Conservation (phyloP, 2,888 invertebrate genomes). For the Automeris io region DNA sequence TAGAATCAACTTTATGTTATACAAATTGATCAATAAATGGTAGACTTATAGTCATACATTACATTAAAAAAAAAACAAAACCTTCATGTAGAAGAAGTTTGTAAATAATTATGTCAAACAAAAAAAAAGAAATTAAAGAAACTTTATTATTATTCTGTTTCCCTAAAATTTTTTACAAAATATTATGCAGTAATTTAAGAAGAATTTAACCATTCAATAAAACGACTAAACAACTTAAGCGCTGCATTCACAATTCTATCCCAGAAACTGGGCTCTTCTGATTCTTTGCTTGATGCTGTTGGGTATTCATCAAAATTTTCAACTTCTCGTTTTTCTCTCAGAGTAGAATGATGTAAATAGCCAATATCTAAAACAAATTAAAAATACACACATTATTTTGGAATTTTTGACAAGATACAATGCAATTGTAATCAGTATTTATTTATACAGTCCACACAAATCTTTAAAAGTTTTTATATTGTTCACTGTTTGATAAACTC, state of each 20-base stretch:
- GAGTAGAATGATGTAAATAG: slow-evolving; percentile 18
- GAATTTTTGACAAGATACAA: no score
- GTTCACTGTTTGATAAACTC: no score
- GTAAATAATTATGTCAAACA: not conserved
- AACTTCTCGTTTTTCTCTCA: slow-evolving; percentile 46
- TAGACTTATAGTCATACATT: no score
- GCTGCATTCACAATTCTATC: slow-evolving; percentile 62
- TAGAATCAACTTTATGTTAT: no score
- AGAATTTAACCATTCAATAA: slow-evolving; percentile 67
- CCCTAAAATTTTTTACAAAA: not conserved
- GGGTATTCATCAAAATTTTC: slow-evolving; percentile 55
- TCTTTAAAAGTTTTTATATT: no score
- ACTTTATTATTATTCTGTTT: not conserved
- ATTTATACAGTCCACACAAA: no score
- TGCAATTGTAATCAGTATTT: no score
- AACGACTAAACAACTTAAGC: slow-evolving; percentile 56
- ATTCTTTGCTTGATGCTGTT: slow-evolving; percentile 34
- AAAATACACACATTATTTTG: not conserved
- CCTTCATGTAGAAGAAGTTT: not conserved
- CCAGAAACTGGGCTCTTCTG: slow-evolving; percentile 62
- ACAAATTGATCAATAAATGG: no score
- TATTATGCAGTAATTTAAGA: slow-evolving; percentile 16
- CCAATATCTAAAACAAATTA: slow-evolving; percentile 22
- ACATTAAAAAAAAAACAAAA: no score
- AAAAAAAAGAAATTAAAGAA: not conserved